Evolutionary conservation across 2,113 vertebrate genomes (phyloP), one percentile per base, ranked within the genome.

Genomic region (Archocentrus centrarchus): DNA sequence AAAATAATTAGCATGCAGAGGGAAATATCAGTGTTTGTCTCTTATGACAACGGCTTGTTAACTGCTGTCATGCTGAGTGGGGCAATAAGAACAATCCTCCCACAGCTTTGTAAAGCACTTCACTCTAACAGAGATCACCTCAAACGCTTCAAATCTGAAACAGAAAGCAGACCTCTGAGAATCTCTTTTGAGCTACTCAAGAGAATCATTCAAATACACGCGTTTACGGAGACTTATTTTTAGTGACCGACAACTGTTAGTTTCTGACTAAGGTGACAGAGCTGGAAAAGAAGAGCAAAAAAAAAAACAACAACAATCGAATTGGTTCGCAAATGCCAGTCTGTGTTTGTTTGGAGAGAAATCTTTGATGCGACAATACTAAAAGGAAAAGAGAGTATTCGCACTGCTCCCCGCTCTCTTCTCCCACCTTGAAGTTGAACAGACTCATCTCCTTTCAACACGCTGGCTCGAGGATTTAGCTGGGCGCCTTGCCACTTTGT

Each of bases 401-500:
- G 18, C 4, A 2, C 75, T 35, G 78, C 30, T 84, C 73, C 77
- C 41, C 37, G 11, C 59, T 63, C 59, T 55, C 11, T 47, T 53
- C 35, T 66, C 68, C 15, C 10, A 2, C 63, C 60, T 80, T 78
- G 35, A 83, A 85, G 84, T 68, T 35, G 68, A 88, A 82, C 35
- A 9, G 81, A 89, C 79, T 86, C 77, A 11, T 85, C 85, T 85
- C 59, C 60, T 77, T 77, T 86, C 47, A 78, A 60, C 70, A 6
- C 7, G 75, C 1, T 77, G 77, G 75, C 83, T 77, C 27, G 0
- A 15, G 47, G 77, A 79, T 76, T 86, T 47, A 22, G 30, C 61
- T 7, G 89, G 88, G 88, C 75, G 41, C 60, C 81, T 70, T 24
- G 82, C 86, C 89, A 81, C 81, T 87, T 85, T 47, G 78, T 4